Evolutionary conservation across 2,113 vertebrate genomes (phyloP).

Genomic region (Dasyurus viverrinus): DNA sequence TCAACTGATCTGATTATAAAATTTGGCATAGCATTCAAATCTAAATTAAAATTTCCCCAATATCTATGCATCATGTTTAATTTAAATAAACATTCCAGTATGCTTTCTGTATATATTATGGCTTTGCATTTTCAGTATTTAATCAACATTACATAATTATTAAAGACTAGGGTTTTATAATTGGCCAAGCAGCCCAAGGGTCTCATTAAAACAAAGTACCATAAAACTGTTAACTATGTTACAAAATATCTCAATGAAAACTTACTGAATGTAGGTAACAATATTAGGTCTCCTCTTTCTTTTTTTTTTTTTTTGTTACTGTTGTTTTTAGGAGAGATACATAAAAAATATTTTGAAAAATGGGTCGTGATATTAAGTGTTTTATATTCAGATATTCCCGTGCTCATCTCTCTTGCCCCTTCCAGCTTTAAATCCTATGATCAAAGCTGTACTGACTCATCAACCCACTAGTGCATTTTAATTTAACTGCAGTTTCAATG

Average conservation of each 20-base stretch:
- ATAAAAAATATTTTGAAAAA: not conserved
- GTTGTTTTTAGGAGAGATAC: not conserved
- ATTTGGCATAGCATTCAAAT: slow-evolving; percentile 10
- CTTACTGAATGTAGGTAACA: not conserved
- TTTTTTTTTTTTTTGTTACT: not conserved
- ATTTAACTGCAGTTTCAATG: slow-evolving; percentile 31
- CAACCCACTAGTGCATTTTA: slow-evolving; percentile 42
- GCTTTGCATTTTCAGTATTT: not conserved
- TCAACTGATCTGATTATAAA: not conserved
- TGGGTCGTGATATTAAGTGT: slow-evolving; percentile 6
- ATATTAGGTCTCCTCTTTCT: not conserved
- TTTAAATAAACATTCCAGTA: not conserved
- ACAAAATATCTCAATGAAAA: slow-evolving; percentile 8
- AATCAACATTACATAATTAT: slow-evolving; percentile 41
- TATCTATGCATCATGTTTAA: slow-evolving; percentile 14
- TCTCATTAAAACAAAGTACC: not conserved
- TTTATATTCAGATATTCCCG: not conserved
- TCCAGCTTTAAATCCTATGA: slow-evolving; percentile 40
- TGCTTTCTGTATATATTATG: slow-evolving; percentile 24
- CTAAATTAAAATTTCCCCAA: slow-evolving; percentile 32
- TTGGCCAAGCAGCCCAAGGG: not conserved
- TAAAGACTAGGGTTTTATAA: slow-evolving; percentile 32
- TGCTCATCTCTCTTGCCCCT: slow-evolving; percentile 32
- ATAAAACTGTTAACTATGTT: not conserved
- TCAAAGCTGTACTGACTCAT: not conserved